Conservation (phyloP, 2,797 vertebrate genomes). For the Clarias fuscus region DNA sequence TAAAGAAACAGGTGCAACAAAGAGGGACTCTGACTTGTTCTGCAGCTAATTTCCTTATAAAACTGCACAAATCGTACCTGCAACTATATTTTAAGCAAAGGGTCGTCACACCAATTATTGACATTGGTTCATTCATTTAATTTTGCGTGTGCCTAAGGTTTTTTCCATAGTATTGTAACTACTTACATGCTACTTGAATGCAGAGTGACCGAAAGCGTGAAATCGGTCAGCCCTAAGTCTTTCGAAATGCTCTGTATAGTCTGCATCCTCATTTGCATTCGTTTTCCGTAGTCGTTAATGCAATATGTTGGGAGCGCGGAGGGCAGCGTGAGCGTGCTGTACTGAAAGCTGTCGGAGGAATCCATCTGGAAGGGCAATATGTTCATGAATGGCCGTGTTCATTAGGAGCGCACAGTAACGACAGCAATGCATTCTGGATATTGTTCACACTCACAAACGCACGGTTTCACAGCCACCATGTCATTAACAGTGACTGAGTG, state of each 20-base stretch:
- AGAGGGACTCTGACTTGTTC: too few relatives aligned
- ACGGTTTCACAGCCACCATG: background rate
- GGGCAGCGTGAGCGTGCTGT: slow-evolving; percentile 43
- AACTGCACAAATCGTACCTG: too few relatives aligned
- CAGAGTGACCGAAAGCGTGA: background rate
- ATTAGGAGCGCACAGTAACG: slow-evolving; percentile 18
- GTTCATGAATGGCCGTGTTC: slow-evolving; percentile 16
- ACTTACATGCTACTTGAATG: background rate
- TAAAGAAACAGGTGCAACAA: too few relatives aligned
- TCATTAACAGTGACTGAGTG: slow-evolving; percentile 1
- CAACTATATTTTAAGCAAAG: too few relatives aligned
- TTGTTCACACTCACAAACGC: background rate
- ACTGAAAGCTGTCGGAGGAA: slow-evolving; percentile 52
- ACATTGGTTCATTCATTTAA: too few relatives aligned
- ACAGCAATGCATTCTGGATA: background rate
- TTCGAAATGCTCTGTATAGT: slow-evolving; percentile 21
- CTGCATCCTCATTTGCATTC: slow-evolving; percentile 53
- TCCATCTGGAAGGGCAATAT: slow-evolving; percentile 29
- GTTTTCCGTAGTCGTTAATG: slow-evolving; percentile 33
- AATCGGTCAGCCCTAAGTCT: background rate
- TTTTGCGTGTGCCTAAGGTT: too few relatives aligned
- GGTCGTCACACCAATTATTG: too few relatives aligned
- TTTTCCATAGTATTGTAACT: background rate
- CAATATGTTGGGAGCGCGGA: slow-evolving; percentile 48
- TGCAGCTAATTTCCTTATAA: too few relatives aligned